These are phyloP conservation scores for Brienomyrus brachyistius DNA, from an alignment of 2,113 vertebrate genomes.

Conservation along the genomic window DNA sequence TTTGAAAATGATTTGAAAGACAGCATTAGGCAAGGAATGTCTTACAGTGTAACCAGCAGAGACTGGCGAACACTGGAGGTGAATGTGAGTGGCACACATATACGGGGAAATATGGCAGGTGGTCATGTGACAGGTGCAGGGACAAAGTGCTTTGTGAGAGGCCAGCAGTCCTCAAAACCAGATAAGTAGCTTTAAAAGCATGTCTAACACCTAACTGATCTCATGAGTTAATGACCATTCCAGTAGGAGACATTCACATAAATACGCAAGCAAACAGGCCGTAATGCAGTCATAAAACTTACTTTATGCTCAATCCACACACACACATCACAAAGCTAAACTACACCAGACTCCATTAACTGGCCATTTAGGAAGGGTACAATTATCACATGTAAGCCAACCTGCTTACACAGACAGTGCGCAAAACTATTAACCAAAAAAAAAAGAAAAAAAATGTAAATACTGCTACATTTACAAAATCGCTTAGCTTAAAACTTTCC, in stretches of 20 bases:
- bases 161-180: background rate
- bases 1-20: background rate
- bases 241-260: background rate
- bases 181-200: background rate
- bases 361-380: background rate
- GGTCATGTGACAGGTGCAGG: background rate
- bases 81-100: background rate
- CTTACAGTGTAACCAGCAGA: background rate
- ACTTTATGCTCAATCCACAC: background rate
- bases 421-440: background rate
- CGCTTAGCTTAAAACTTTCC: background rate
- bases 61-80: background rate
- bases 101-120: background rate
- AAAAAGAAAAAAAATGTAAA: background rate
- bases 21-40: background rate
- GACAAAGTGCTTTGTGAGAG: background rate
- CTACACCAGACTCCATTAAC: background rate
- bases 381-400: background rate
- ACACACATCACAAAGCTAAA: background rate
- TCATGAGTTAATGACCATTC: background rate
- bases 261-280: background rate
- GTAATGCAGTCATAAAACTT: background rate
- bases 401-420: background rate
- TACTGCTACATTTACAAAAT: background rate
- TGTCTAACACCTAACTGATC: background rate